Percentiles rank a stretch among this genome's conserved stretches.
phyloP scores from a whole-genome alignment of 1,140 invertebrate species.

The Metaphire vulgaris region DNA sequence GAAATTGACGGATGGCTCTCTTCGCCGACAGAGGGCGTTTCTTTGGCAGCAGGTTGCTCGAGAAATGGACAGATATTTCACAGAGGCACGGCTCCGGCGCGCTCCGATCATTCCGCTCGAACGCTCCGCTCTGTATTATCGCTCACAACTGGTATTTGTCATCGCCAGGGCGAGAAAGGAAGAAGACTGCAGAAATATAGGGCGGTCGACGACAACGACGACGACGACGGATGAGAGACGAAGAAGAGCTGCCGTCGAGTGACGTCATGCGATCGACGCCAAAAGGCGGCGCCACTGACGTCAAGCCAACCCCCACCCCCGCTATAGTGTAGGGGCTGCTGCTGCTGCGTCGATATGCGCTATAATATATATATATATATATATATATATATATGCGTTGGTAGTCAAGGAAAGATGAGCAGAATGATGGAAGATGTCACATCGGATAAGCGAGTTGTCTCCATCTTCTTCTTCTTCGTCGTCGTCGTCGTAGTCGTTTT shows the following conservation, averaged over 20 bases:
- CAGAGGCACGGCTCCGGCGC: neutral
- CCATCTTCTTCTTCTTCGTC: neutral
- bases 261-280: neutral
- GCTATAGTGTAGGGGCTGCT: no score
- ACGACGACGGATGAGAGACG: neutral
- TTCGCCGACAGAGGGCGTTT: neutral
- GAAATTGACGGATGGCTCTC: neutral
- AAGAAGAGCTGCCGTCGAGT: neutral
- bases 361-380: no score
- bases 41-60: neutral
- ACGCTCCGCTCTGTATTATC: neutral
- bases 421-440: neutral
- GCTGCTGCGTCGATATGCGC: no score
- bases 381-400: no score
- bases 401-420: neutral
- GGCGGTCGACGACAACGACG: neutral
- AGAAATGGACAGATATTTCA: neutral
- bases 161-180: neutral
- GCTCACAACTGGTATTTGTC: neutral
- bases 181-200: no score
- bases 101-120: neutral
- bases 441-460: neutral
- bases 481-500: neutral
- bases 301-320: no score
- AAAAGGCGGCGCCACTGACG: neutral